These are phyloP conservation scores for Epinotia bilunana DNA, from an alignment of 2,888 invertebrate species.

Conservation along the genomic window DNA sequence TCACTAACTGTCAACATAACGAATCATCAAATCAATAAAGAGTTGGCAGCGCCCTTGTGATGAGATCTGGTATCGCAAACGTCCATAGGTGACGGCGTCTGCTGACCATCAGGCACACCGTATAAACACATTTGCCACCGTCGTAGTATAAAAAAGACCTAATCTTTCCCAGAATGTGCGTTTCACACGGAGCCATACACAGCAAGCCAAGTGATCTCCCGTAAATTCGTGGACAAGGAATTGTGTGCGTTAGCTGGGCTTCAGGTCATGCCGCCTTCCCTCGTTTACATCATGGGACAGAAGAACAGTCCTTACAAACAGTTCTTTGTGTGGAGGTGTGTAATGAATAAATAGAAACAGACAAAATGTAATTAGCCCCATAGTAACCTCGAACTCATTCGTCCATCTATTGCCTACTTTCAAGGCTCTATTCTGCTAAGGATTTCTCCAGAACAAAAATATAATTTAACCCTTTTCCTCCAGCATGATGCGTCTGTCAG, in stretches of 20 bases:
- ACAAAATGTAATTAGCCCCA: too few relatives aligned
- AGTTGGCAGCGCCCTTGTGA: too few relatives aligned
- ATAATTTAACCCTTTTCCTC: too few relatives aligned
- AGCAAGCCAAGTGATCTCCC: constrained; percentile 74
- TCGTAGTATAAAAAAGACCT: background rate
- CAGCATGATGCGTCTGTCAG: constrained; percentile 70
- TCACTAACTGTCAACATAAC: too few relatives aligned
- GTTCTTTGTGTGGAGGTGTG: constrained; percentile 76
- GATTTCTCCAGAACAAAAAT: too few relatives aligned
- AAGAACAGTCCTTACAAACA: constrained; percentile 72
- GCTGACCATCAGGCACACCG: background rate
- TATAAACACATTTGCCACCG: background rate
- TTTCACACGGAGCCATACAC: constrained; percentile 82
- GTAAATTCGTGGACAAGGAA: constrained; percentile 72
- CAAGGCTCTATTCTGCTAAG: too few relatives aligned
- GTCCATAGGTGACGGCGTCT: too few relatives aligned
- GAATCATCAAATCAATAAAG: too few relatives aligned
- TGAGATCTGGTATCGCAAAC: too few relatives aligned
- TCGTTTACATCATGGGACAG: constrained; percentile 73
- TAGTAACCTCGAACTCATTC: background rate
- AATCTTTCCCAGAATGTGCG: constrained; percentile 68
- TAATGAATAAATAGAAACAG: background rate
- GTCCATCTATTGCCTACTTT: background rate
- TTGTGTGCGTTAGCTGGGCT: constrained; percentile 78
- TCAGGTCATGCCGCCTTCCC: constrained; percentile 70